A percentile compares a stretch with the other conserved stretches of the same genome.
Conservation (phyloP, 2,888 invertebrate species). For the Adela reaumurella region DNA sequence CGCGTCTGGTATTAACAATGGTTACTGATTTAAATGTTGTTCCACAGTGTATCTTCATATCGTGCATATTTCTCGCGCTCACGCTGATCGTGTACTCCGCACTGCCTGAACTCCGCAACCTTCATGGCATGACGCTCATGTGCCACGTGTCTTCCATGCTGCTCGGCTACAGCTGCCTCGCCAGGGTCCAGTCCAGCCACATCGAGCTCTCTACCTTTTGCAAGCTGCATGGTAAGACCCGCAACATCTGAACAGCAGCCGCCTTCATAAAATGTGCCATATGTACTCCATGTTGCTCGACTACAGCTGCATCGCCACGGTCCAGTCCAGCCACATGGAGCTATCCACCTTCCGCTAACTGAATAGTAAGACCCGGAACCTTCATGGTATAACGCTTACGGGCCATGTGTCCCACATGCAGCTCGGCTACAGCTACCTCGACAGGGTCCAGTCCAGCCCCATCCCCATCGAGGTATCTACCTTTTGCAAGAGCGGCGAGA, state of each 20-base stretch:
- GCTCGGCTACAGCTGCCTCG: conserved; percentile 61
- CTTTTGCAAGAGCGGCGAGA: conserved; percentile 37
- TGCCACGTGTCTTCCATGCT: conserved; percentile 65
- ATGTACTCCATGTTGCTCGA: conserved; percentile 63
- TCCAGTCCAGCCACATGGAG: conserved; percentile 42
- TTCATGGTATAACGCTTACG: too few species aligned
- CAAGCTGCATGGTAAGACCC: conserved; percentile 46
- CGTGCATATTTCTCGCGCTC: conserved; percentile 61
- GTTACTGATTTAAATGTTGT: neutral
- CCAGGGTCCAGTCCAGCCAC: conserved; percentile 46
- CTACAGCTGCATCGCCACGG: conserved; percentile 57
- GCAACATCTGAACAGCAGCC: too few species aligned
- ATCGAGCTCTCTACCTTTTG: conserved; percentile 39
- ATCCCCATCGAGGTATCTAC: conserved; percentile 28
- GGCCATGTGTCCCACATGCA: conserved; percentile 65
- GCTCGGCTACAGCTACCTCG: conserved; percentile 61
- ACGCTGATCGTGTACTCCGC: conserved; percentile 65
- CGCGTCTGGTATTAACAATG: too few species aligned
- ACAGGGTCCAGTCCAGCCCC: conserved; percentile 47
- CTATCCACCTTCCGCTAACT: conserved; percentile 38
- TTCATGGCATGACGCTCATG: conserved; percentile 71
- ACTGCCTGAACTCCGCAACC: conserved; percentile 64
- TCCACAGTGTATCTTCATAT: conserved; percentile 49
- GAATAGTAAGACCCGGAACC: conserved; percentile 44
- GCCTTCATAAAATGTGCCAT: too few species aligned